These are phyloP conservation scores for Rhabdornis inornatus DNA, from an alignment of 2,113 vertebrate genomes.

Conservation along the genomic window DNA sequence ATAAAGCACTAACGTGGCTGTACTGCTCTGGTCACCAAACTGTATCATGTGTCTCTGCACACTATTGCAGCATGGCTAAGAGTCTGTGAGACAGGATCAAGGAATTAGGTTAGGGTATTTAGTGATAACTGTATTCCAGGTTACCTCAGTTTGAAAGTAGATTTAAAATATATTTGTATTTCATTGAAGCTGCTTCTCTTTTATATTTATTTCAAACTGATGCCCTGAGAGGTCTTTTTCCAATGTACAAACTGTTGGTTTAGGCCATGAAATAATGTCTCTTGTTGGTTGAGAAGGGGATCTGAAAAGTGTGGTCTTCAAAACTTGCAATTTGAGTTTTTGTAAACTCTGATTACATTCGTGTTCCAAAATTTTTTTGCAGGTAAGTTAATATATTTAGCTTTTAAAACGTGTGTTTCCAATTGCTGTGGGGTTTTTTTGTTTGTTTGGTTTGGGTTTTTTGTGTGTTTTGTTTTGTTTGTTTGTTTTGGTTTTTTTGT, in stretches of 20 bases:
- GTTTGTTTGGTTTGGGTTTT: no score
- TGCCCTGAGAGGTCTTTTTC: not conserved
- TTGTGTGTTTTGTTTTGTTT: no score
- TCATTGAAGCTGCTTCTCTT: not conserved
- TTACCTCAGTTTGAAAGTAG: not conserved
- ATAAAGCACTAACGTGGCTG: not conserved
- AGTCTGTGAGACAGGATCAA: not conserved
- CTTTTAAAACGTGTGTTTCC: not conserved
- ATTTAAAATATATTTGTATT: not conserved
- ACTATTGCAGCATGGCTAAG: not conserved
- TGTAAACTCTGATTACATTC: not conserved
- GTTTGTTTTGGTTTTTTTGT: no score
- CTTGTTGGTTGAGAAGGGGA: not conserved
- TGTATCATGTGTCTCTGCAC: not conserved
- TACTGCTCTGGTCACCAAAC: not conserved
- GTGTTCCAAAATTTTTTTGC: not conserved
- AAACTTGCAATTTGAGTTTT: not conserved
- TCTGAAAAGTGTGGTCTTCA: not conserved
- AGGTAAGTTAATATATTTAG: not conserved
- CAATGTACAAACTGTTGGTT: not conserved
- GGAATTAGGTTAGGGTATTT: not conserved
- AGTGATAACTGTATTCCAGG: not conserved
- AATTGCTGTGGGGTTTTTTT: not conserved
- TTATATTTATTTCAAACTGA: not conserved
- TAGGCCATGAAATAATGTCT: not conserved